Percentiles rank a stretch among this genome's conserved stretches.
These are phyloP conservation scores for Anser brachyrhynchus DNA, from an alignment of 2,113 vertebrate genomes.

Conservation along the genomic window DNA sequence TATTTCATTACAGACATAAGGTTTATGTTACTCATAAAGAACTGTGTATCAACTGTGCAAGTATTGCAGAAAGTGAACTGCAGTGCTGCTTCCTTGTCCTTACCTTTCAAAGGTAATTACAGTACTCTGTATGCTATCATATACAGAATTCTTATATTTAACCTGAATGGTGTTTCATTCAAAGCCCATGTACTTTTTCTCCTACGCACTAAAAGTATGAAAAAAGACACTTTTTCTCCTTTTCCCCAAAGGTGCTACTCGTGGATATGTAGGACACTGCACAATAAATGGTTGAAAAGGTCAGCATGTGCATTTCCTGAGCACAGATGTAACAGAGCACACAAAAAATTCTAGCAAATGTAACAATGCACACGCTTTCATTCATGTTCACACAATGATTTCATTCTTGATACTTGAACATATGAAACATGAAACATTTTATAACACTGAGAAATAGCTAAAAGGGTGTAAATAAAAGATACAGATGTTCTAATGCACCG, in stretches of 20 bases:
- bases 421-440: not conserved
- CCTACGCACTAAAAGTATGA: not conserved
- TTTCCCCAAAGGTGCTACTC: not conserved
- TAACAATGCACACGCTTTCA: not conserved
- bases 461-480: not conserved
- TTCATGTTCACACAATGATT: not conserved
- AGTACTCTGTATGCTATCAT: not conserved
- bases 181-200: not conserved
- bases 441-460: not conserved
- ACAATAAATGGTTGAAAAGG: not conserved
- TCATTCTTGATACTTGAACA: not conserved
- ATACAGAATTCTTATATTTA: not conserved
- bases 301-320: not conserved
- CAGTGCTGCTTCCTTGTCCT: not conserved
- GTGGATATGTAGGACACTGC: not conserved
- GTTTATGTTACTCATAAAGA: not conserved
- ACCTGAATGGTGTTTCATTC: not conserved
- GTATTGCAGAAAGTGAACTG: not conserved
- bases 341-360: not conserved
- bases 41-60: not conserved
- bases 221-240: not conserved
- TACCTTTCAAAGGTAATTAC: not conserved
- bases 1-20: not conserved
- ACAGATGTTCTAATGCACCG: not conserved
- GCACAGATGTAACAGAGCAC: not conserved